Percentiles rank a stretch among this genome's conserved stretches.
Evolutionary conservation across 1,140 invertebrate genomes (phyloP).

Genomic region (Meloidogyne hapla): DNA sequence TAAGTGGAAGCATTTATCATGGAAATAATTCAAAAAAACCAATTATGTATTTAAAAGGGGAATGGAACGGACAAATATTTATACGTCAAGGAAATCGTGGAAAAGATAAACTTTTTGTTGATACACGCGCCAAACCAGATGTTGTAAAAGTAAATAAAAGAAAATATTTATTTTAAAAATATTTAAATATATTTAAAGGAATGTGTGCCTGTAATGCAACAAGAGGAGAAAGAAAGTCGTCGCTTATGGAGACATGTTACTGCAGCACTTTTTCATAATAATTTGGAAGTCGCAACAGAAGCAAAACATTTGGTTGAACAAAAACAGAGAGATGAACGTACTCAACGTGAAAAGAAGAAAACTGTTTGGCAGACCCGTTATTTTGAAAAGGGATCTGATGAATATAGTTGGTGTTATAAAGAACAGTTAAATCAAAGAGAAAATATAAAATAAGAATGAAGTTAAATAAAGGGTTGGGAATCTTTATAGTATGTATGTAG

Average conservation of each 20-base stretch:
- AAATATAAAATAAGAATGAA: no score
- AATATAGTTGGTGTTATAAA: no score
- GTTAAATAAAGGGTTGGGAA: no score
- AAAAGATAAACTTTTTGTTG: constrained; percentile 83
- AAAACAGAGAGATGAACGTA: no score
- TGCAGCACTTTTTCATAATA: constrained; percentile 78
- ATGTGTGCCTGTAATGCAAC: constrained; percentile 47
- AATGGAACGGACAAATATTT: constrained; percentile 91
- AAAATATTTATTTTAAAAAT: not conserved
- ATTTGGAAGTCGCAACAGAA: constrained; percentile 84
- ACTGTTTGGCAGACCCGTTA: no score
- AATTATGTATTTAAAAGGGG: constrained; percentile 80
- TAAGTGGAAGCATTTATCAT: constrained; percentile 66
- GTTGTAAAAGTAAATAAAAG: constrained; percentile 73
- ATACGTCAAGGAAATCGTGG: constrained; percentile 68
- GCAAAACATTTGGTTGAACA: no score
- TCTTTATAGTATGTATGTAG: no score
- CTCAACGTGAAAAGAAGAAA: no score
- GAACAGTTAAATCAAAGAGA: no score
- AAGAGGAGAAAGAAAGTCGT: constrained; percentile 52
- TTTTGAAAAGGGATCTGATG: no score
- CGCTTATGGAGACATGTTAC: constrained; percentile 94
- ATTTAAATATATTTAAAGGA: constrained; percentile 30
- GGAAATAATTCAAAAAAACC: constrained; percentile 79
- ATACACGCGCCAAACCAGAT: constrained; percentile 80